Evolutionary conservation across 2,888 invertebrate genomes (phyloP), one percentile per base, ranked within the genome.

Genomic region (Cataglyphis rosenhaueri): DNA sequence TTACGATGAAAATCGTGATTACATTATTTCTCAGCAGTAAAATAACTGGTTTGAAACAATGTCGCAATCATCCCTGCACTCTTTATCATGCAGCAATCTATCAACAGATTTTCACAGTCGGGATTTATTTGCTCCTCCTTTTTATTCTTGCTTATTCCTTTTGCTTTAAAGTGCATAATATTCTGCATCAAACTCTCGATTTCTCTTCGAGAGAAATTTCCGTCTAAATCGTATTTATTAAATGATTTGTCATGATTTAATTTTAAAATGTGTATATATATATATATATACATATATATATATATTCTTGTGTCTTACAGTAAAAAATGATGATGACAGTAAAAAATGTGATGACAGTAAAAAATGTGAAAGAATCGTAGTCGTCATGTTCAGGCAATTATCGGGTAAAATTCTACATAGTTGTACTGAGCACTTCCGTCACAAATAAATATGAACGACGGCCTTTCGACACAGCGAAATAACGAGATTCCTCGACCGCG

Each of bases 211-310:
- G 18, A 0, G 10, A 78, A 68, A 66, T 70, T 82, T 82, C 52
- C 87, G 88, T 90, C 90, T 91, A 91, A 88, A 91, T 88, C 87
- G 87, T 88, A 90, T 92, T 91, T 91, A 91, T 91, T 90, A 91
- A 91, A 92, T 84, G 21, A 21, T 21, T 82, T 89, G 87, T 85
- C 81, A 85, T 86, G 87, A 88, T 86, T 88, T 86, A 87, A 86
- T 84, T 85, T 82, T 87, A 84, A 91, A 25, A 25, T 25, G 25
- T 90, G 90, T 89, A 91, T 90, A 89, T 87, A 25, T 32, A 90
- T 89, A 91, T 89, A 89, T 87, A 91, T 87, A 85, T 84, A 82
- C 10, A 25, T 32, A 90, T 89, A 91, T 89, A 89, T 87, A 91
- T 87, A 85, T 84, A 82, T 18, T 32, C 29, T n/a, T 41, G 41